These are phyloP conservation scores for Pelecanus crispus DNA, from an alignment of 2,113 vertebrate species.

Conservation along the genomic window DNA sequence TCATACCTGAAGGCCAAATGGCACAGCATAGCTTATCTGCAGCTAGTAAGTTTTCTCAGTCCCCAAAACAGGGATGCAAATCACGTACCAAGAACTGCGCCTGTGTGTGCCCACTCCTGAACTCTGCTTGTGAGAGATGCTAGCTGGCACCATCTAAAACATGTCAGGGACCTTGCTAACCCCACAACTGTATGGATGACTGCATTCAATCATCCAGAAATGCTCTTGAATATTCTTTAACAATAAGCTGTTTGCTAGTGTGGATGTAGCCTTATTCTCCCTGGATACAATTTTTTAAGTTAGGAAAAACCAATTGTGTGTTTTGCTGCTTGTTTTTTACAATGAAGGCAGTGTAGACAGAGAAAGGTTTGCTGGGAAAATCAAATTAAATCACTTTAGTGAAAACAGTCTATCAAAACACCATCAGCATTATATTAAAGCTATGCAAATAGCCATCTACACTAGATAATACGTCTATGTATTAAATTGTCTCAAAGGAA, in stretches of 20 bases:
- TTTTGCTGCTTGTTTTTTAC: neutral
- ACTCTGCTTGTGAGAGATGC: neutral
- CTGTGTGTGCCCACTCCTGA: neutral
- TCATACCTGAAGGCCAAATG: neutral
- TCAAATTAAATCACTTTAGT: neutral
- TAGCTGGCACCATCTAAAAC: neutral
- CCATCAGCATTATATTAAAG: neutral
- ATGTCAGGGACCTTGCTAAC: neutral
- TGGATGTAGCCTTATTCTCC: neutral
- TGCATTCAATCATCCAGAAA: neutral
- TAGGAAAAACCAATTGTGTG: neutral
- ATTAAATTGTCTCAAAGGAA: neutral
- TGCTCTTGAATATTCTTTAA: neutral
- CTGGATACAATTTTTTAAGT: neutral
- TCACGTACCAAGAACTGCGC: accelerated
- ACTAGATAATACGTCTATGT: neutral
- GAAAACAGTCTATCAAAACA: neutral
- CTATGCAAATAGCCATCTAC: neutral
- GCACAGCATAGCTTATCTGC: neutral
- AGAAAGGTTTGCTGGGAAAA: neutral
- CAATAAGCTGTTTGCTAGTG: neutral
- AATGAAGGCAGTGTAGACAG: neutral
- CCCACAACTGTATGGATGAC: neutral
- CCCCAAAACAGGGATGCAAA: neutral
- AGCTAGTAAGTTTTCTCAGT: neutral